Evolutionary conservation across 2,113 vertebrate genomes (phyloP).

Genomic region (Brachyhypopomus occidentalis): DNA sequence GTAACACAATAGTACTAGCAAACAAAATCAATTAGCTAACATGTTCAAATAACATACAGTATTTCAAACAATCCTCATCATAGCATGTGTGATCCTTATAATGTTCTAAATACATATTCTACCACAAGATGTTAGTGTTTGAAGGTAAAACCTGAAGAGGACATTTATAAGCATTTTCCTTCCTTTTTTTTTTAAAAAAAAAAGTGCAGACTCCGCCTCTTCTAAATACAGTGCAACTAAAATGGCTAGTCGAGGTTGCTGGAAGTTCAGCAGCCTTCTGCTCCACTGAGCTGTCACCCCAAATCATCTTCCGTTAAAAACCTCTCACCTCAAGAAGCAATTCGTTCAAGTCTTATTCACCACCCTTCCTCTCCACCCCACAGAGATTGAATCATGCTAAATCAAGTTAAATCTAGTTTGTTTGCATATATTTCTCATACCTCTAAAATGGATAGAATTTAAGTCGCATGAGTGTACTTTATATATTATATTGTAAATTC

Average conservation of each 20-base stretch:
- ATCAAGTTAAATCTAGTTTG: conserved; percentile 51
- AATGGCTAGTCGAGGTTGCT: conserved; percentile 30
- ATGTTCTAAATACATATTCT: conserved; percentile 21
- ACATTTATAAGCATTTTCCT: background rate
- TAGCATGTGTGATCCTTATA: background rate
- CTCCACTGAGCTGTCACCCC: conserved; percentile 16
- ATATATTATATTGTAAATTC: conserved; percentile 48
- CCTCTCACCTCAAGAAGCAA: conserved; percentile 37
- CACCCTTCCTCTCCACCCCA: conserved; percentile 41
- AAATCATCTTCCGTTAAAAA: conserved; percentile 32
- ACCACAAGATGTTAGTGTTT: background rate
- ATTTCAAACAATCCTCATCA: conserved; percentile 27
- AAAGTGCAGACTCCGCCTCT: background rate
- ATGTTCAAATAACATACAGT: background rate
- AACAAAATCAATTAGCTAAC: conserved; percentile 23
- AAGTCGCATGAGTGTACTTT: conserved; percentile 51
- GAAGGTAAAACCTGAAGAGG: conserved; percentile 25
- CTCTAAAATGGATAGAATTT: conserved; percentile 51
- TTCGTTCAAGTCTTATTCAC: conserved; percentile 40
- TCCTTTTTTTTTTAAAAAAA: conserved; percentile 5
- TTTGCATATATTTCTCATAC: conserved; percentile 62
- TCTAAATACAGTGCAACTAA: conserved; percentile 59
- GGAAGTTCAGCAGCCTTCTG: conserved; percentile 32
- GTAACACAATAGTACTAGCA: conserved; percentile 44
- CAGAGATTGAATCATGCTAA: conserved; percentile 64